These are phyloP conservation scores for Zelostemma sp. DNA, from an alignment of 1,140 invertebrate genomes.

Conservation along the genomic window DNA sequence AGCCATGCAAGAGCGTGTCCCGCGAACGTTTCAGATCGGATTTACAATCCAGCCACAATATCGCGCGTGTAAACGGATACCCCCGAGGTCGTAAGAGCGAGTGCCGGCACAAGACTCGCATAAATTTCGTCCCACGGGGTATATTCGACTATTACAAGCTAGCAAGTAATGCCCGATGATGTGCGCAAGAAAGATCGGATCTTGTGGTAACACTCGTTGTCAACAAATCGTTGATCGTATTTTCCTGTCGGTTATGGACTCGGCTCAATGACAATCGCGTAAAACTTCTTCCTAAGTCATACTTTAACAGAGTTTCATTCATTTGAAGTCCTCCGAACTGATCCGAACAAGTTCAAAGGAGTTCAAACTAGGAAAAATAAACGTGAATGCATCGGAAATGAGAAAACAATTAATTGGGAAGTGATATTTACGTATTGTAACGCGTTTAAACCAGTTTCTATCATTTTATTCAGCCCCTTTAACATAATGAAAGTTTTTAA, in stretches of 20 bases:
- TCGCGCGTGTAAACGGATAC: constrained; percentile 54
- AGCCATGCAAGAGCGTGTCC: constrained; percentile 50
- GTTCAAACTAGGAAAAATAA: too few species aligned
- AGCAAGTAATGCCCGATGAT: constrained; percentile 35
- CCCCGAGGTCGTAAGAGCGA: constrained; percentile 48
- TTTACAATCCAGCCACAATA: constrained; percentile 52
- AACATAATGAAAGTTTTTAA: too few species aligned
- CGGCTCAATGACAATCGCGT: constrained; percentile 2
- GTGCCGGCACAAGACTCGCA: constrained; percentile 46
- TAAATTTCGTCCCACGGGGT: constrained; percentile 51
- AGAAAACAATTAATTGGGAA: too few species aligned
- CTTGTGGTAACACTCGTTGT: constrained; percentile 34
- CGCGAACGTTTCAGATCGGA: constrained; percentile 50
- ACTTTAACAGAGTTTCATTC: too few species aligned
- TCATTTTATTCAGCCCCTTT: too few species aligned
- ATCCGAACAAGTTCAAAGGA: too few species aligned
- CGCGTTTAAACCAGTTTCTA: too few species aligned
- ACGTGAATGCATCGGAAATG: too few species aligned
- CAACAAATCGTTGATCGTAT: constrained; percentile 26
- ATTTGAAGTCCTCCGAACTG: too few species aligned
- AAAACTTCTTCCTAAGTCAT: not conserved
- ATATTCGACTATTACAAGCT: constrained; percentile 51
- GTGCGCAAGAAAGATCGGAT: constrained; percentile 22
- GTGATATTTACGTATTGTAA: too few species aligned
- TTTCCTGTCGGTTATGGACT: constrained; percentile 1